These are phyloP conservation scores for Sander vitreus DNA, from an alignment of 2,113 vertebrate genomes.

Conservation along the genomic window DNA sequence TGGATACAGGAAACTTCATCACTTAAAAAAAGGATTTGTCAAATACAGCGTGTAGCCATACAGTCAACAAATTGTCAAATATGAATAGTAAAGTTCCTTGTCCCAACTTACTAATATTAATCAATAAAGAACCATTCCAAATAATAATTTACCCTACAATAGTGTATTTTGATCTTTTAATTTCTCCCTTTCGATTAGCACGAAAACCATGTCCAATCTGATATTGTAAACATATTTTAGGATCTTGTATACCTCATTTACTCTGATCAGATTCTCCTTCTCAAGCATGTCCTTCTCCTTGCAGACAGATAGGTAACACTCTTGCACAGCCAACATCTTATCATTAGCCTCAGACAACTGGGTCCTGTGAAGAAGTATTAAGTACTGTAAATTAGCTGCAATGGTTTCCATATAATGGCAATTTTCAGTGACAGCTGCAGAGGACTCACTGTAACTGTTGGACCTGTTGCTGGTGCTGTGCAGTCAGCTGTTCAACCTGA, in stretches of 20 bases:
- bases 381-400: neutral
- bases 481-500: conserved; percentile 85
- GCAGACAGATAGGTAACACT: conserved; percentile 94
- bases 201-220: neutral
- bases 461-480: conserved; percentile 84
- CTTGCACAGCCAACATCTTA: conserved; percentile 89
- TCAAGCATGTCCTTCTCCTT: conserved; percentile 90
- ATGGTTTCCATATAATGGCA: neutral
- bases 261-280: conserved; percentile 79
- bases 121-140: neutral
- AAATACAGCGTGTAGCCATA: neutral
- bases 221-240: neutral
- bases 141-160: neutral
- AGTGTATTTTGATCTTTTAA: neutral
- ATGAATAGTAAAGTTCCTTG: neutral
- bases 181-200: neutral
- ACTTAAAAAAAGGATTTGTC: neutral
- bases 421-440: neutral
- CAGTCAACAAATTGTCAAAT: neutral
- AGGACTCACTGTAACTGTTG: conserved; percentile 86
- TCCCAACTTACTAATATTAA: neutral
- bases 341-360: conserved; percentile 87
- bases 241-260: conserved; percentile 84
- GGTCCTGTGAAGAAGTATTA: conserved; percentile 76
- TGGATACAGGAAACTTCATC: neutral